Evolutionary conservation across 2,888 invertebrate genomes (phyloP).

Genomic region (Pseudococcus viburni): DNA sequence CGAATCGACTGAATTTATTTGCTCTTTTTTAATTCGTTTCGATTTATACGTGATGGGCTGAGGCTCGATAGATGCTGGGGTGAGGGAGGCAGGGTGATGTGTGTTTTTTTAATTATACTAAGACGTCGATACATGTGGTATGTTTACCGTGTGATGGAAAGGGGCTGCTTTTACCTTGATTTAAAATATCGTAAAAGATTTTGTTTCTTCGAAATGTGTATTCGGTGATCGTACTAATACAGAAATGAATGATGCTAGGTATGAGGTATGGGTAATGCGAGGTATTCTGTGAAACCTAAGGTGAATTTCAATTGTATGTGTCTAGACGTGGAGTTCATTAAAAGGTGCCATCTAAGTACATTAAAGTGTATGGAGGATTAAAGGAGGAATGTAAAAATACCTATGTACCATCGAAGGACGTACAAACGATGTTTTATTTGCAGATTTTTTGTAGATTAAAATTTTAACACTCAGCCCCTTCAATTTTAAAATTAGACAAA

Average conservation of each 20-base stretch:
- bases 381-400: too few species aligned
- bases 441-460: too few species aligned
- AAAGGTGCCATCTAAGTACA: neutral
- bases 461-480: too few species aligned
- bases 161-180: constrained; percentile 45
- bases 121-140: neutral
- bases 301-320: neutral
- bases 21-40: constrained; percentile 52
- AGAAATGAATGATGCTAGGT: neutral
- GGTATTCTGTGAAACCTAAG: neutral
- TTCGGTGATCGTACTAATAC: neutral
- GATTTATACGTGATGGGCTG: neutral
- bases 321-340: neutral
- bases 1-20: constrained; percentile 48
- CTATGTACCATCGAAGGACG: too few species aligned
- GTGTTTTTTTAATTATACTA: constrained; percentile 52
- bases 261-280: neutral
- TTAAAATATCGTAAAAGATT: constrained; percentile 31
- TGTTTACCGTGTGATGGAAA: constrained; percentile 17
- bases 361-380: too few species aligned
- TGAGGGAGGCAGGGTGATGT: neutral
- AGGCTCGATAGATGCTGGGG: neutral
- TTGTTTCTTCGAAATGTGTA: neutral
- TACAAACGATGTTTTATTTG: too few species aligned
- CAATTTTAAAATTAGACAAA: too few species aligned